A percentile compares a stretch with the other conserved stretches of the same genome.
phyloP scores from a whole-genome alignment of 2,797 vertebrate species.

The Erithacus rubecula region DNA sequence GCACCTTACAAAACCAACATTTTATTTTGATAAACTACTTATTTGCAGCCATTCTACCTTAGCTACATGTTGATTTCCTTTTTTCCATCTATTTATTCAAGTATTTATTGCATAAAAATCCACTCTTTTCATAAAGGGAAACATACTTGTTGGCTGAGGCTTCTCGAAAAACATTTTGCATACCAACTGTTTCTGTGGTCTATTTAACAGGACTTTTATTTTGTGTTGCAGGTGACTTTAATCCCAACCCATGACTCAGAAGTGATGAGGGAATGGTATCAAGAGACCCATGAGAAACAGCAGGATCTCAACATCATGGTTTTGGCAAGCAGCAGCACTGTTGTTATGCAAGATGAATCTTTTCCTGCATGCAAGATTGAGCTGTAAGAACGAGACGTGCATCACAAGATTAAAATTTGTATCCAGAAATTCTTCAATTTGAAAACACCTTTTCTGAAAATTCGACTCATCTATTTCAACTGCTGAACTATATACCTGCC shows the following conservation, averaged over 20 bases:
- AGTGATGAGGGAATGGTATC: slow-evolving; percentile 98
- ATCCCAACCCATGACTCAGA: slow-evolving; percentile 98
- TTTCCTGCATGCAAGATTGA: slow-evolving; percentile 99
- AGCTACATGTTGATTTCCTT: neutral
- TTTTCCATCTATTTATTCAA: neutral
- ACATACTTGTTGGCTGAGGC: neutral
- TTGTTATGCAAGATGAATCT: slow-evolving; percentile 99
- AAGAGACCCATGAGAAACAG: slow-evolving; percentile 96
- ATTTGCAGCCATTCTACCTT: neutral
- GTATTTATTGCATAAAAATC: neutral
- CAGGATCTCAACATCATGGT: slow-evolving; percentile 99
- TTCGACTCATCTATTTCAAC: slow-evolving; percentile 71
- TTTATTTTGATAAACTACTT: neutral
- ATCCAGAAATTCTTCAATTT: slow-evolving; percentile 75
- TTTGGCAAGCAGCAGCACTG: slow-evolving; percentile 97
- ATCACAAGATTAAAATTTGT: slow-evolving; percentile 67
- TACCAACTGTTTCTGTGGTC: neutral
- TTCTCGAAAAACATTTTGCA: neutral
- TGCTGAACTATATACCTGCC: slow-evolving; percentile 77
- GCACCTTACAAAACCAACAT: neutral
- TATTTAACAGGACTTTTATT: neutral
- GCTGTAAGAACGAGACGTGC: slow-evolving; percentile 79
- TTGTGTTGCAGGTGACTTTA: slow-evolving; percentile 86
- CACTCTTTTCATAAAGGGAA: neutral
- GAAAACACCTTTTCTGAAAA: slow-evolving; percentile 77